phyloP scores from a whole-genome alignment of 2,113 vertebrate species.

The Rhegmatorhina hoffmannsi region DNA sequence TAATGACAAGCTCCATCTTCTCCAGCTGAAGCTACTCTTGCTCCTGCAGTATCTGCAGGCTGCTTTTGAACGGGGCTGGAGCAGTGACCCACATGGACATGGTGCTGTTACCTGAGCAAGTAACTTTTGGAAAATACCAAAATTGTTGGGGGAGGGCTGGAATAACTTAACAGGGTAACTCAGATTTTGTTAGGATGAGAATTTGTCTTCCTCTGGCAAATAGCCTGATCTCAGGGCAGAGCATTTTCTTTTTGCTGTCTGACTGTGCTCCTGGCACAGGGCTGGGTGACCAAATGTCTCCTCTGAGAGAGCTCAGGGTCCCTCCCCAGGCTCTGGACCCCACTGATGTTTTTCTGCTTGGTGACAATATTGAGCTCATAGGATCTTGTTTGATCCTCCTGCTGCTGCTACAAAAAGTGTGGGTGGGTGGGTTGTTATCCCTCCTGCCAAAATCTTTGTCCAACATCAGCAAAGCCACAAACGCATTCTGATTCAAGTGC shows the following conservation, averaged over 20 bases:
- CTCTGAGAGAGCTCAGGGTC: background rate
- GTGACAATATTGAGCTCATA: background rate
- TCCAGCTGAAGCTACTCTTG: background rate
- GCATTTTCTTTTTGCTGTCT: background rate
- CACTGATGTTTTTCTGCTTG: background rate
- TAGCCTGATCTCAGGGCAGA: background rate
- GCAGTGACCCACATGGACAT: background rate
- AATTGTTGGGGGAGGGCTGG: background rate
- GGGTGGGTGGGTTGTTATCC: conserved; percentile 30
- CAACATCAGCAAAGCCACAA: conserved; percentile 50
- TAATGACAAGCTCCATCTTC: background rate
- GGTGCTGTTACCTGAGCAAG: background rate
- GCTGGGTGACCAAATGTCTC: background rate
- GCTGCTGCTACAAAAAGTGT: conserved; percentile 24
- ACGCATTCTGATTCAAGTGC: conserved; percentile 32
- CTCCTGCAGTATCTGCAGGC: background rate
- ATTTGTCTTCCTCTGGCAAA: background rate
- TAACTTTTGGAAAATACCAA: background rate
- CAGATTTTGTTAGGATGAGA: background rate
- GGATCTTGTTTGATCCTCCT: background rate
- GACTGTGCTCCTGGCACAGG: background rate
- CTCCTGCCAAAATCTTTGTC: conserved; percentile 39
- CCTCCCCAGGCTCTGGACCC: background rate
- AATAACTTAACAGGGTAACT: background rate
- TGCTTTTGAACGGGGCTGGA: background rate